Percentiles rank a stretch among this genome's conserved stretches.
Evolutionary conservation across 2,888 invertebrate species (phyloP).

Genomic region (Osmoderma eremita): DNA sequence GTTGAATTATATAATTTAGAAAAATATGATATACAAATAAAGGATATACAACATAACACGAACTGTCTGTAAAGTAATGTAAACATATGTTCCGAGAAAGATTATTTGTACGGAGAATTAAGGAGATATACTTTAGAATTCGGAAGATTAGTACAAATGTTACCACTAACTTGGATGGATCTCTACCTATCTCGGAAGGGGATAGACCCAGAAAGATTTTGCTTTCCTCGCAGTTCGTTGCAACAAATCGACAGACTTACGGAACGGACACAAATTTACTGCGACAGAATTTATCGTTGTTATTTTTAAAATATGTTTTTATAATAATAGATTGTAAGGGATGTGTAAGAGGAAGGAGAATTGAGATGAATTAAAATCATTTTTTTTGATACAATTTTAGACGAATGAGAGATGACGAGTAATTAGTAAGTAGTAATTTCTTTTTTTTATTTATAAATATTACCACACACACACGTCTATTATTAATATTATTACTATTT

Average conservation of each 20-base stretch:
- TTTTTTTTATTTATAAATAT: slow-evolving; percentile 22
- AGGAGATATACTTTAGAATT: not conserved
- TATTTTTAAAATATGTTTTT: slow-evolving; percentile 49
- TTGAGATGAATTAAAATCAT: slow-evolving; percentile 44
- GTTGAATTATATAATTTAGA: too few species aligned
- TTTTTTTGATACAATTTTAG: slow-evolving; percentile 56
- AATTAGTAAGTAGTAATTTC: slow-evolving; percentile 19
- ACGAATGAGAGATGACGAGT: slow-evolving; percentile 19
- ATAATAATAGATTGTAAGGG: slow-evolving; percentile 49
- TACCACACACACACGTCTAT: slow-evolving; percentile 14
- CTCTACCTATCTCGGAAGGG: too few species aligned
- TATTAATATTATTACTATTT: slow-evolving; percentile 19
- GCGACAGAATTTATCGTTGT: slow-evolving; percentile 47
- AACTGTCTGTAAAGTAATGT: slow-evolving; percentile 7
- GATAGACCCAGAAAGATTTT: too few species aligned
- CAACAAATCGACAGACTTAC: not conserved
- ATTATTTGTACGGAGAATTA: too few species aligned
- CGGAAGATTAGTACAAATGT: slow-evolving; percentile 4
- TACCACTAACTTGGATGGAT: not conserved
- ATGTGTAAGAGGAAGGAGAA: slow-evolving; percentile 43
- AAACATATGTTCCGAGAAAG: too few species aligned
- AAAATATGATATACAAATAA: too few species aligned
- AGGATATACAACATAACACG: not conserved
- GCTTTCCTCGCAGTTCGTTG: slow-evolving; percentile 1
- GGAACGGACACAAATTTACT: not conserved